Base-by-base conservation (phyloP, 2,797 vertebrate genomes). In the Hypotaenidia philippensis region DNA sequence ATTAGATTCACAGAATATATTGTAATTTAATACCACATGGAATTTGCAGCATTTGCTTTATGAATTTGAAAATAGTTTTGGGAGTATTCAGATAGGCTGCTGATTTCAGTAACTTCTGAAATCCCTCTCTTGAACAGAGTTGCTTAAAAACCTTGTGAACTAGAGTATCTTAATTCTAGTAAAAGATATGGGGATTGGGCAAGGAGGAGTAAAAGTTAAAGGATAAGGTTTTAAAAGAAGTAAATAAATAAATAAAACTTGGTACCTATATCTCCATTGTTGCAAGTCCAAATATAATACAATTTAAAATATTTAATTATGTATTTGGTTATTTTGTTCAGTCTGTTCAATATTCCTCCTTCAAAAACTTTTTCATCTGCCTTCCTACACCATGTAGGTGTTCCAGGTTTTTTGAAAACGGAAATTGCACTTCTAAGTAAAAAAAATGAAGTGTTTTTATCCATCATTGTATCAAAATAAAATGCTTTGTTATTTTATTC, bases 401-500 rank as follows among this genome's bases (percentile, higher is more conserved):
- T 82, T 90, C 29, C 6, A 45, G 16, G 13, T 61, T 52, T 59
- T 77, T 70, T 6, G 2, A 23, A 57, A 69, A 90, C 38, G 31
- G 44, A 77, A 85, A 81, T 74, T 8, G 1, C 12, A n/a, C 10
- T 57, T 83, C 17, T 34, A 71, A 81, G 55, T 45, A n/a, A 53
- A 81, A 41, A 26, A 26, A 65, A 32, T 11, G 5, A 45, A 32
- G 3, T 45, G 25, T 0, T 88, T 92, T 92, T 68, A 77, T 69
- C 68, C 13, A n/a, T 71, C 27, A 5, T 65, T 87, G 20, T 52
- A 87, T 83, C 57, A 80, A 83, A 91, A 91, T 71, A 83, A 69
- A 87, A 60, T 61, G 60, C 38, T 71, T 83, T 95, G n/a, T 81
- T 34, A 60, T 91, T 92, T 71, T 78, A 45, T 83, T 80, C 78